Percentiles rank a stretch among this genome's conserved stretches.
phyloP scores from a whole-genome alignment of 2,888 invertebrate genomes.

The Dorcus parallelipipedus region DNA sequence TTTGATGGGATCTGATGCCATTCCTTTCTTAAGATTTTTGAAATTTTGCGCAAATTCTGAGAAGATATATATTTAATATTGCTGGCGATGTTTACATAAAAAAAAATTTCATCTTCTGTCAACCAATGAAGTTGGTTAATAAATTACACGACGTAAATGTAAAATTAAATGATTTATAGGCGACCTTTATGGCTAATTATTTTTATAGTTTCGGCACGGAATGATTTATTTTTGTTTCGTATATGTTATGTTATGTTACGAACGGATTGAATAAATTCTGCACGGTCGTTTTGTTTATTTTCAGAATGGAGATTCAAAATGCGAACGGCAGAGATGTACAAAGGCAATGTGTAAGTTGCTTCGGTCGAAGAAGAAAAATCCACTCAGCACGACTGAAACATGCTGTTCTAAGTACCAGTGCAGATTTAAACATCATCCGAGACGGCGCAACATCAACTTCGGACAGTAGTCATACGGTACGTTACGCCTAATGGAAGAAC shows the following conservation, averaged over 20 bases:
- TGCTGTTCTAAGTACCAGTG: conserved; percentile 56
- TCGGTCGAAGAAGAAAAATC: conserved; percentile 37
- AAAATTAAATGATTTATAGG: too few relatives aligned
- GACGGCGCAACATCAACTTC: conserved; percentile 5
- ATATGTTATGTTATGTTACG: background rate
- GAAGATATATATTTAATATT: too few relatives aligned
- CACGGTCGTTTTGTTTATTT: conserved; percentile 25
- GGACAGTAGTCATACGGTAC: conserved; percentile 37
- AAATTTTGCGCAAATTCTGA: too few relatives aligned
- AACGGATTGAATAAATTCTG: too few relatives aligned
- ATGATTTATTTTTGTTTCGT: background rate
- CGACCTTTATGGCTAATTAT: background rate
- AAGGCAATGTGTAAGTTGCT: conserved; percentile 61
- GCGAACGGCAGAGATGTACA: conserved; percentile 79
- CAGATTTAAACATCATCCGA: conserved; percentile 30
- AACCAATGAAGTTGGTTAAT: too few relatives aligned
- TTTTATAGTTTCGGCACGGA: background rate
- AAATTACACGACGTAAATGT: too few relatives aligned
- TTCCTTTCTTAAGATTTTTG: too few relatives aligned
- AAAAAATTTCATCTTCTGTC: too few relatives aligned
- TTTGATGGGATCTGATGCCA: too few relatives aligned
- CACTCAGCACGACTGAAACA: conserved; percentile 1
- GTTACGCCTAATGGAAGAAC: conserved; percentile 50
- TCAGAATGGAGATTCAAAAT: conserved; percentile 78
- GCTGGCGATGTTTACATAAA: too few relatives aligned